Conservation (phyloP, 2,797 vertebrate genomes). For the Pseudopleuronectes americanus region DNA sequence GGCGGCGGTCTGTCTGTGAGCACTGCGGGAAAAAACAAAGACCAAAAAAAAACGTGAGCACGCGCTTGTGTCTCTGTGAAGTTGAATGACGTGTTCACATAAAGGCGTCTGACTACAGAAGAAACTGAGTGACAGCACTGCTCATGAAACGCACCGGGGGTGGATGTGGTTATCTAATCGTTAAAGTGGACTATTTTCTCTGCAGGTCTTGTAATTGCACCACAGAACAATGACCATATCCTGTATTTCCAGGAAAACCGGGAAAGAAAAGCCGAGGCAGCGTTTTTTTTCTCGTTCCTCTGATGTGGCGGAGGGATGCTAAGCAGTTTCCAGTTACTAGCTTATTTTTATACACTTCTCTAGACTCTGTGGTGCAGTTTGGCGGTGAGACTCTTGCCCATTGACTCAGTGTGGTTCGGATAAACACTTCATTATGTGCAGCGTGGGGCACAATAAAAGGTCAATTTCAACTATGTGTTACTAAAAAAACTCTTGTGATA, state of each 20-base stretch:
- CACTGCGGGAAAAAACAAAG: constrained; percentile 81
- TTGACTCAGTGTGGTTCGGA: constrained; percentile 80
- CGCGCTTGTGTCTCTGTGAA: background rate
- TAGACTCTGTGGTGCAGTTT: constrained; percentile 68
- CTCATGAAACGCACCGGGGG: constrained; percentile 46
- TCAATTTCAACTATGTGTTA: constrained; percentile 39
- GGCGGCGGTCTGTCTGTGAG: constrained; percentile 97
- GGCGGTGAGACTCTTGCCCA: constrained; percentile 67
- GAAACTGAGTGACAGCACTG: constrained; percentile 24
- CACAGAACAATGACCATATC: constrained; percentile 71
- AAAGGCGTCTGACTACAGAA: constrained; percentile 26
- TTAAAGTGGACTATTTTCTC: constrained; percentile 55
- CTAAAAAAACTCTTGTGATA: constrained; percentile 16
- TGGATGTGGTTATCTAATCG: constrained; percentile 56
- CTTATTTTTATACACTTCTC: constrained; percentile 71
- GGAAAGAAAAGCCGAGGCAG: constrained; percentile 71
- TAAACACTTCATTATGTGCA: constrained; percentile 83
- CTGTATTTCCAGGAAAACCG: constrained; percentile 73
- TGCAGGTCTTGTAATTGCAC: constrained; percentile 66
- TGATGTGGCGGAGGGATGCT: constrained; percentile 77
- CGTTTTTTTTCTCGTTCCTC: constrained; percentile 62
- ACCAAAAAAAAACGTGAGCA: constrained; percentile 4
- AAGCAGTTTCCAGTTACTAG: constrained; percentile 73
- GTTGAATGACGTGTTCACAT: background rate
- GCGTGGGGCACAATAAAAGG: constrained; percentile 51